Conservation (phyloP, 2,113 vertebrate genomes). For the Aleadryas rufinucha region DNA sequence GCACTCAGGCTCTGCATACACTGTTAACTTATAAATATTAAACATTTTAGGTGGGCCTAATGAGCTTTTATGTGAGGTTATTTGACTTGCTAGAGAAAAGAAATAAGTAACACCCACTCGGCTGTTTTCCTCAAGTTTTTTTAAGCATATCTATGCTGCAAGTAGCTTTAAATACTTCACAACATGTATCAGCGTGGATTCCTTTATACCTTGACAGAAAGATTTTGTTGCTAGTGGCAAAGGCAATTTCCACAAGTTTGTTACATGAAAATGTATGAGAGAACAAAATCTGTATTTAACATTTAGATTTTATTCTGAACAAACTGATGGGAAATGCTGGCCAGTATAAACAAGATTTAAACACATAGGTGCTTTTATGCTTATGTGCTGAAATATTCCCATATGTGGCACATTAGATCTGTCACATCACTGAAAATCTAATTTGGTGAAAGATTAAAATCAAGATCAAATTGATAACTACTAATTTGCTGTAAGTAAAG, state of each 20-base stretch:
- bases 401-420: background rate
- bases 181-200: slow-evolving; percentile 30
- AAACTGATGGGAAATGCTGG: background rate
- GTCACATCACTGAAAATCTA: slow-evolving; percentile 28
- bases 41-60: background rate
- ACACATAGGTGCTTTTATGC: background rate
- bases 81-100: slow-evolving; percentile 14
- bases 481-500: slow-evolving; percentile 53
- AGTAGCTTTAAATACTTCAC: slow-evolving; percentile 30
- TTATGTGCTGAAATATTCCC: slow-evolving; percentile 1
- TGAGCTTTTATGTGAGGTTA: slow-evolving; percentile 23
- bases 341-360: slow-evolving; percentile 24
- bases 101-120: slow-evolving; percentile 5
- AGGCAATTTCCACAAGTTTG: slow-evolving; percentile 9
- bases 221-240: slow-evolving; percentile 9
- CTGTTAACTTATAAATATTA: slow-evolving; percentile 34
- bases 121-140: background rate
- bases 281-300: slow-evolving; percentile 6
- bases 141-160: background rate
- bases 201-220: background rate
- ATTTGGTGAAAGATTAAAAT: slow-evolving; percentile 49
- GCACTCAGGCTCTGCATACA: background rate
- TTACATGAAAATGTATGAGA: slow-evolving; percentile 11
- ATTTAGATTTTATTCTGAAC: slow-evolving; percentile 30
- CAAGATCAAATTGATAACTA: slow-evolving; percentile 43